Evolutionary conservation across 2,797 vertebrate species (phyloP).

Genomic region (Anableps anableps): DNA sequence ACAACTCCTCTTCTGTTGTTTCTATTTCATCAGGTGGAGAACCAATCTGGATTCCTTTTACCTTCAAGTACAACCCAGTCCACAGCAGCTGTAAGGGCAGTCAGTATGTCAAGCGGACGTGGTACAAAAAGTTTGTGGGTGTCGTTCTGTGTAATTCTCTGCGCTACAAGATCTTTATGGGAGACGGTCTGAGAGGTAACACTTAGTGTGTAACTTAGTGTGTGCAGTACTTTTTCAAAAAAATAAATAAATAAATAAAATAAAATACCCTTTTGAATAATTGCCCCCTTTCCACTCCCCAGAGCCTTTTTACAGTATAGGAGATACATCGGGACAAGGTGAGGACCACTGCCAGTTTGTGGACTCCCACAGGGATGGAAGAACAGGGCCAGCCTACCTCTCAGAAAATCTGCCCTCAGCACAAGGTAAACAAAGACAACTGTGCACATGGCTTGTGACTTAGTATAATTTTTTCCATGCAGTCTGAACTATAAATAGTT

Average conservation of each 20-base stretch:
- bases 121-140: conserved; percentile 98
- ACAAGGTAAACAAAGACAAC: conserved; percentile 83
- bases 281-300: conserved; percentile 4
- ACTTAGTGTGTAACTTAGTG: neutral
- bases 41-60: conserved; percentile 96
- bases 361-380: conserved; percentile 94
- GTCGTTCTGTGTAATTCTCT: conserved; percentile 97
- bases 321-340: conserved; percentile 92
- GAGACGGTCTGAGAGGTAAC: conserved; percentile 92
- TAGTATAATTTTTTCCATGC: conserved; percentile 24
- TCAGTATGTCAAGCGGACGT: conserved; percentile 96
- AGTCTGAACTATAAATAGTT: conserved; percentile 17
- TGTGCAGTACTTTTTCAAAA: neutral
- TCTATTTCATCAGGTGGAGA: conserved; percentile 86
- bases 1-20: neutral
- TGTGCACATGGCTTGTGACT: conserved; percentile 4
- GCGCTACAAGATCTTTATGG: conserved; percentile 98
- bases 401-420: conserved; percentile 86
- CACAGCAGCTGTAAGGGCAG: conserved; percentile 94
- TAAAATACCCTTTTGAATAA: neutral
- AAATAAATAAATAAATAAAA: too few relatives aligned
- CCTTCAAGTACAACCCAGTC: conserved; percentile 89
- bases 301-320: conserved; percentile 96
- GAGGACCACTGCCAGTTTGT: conserved; percentile 99
- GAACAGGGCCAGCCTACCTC: conserved; percentile 90